Base-by-base conservation (phyloP, 2,888 invertebrate genomes). In the Rosalia funebris region DNA sequence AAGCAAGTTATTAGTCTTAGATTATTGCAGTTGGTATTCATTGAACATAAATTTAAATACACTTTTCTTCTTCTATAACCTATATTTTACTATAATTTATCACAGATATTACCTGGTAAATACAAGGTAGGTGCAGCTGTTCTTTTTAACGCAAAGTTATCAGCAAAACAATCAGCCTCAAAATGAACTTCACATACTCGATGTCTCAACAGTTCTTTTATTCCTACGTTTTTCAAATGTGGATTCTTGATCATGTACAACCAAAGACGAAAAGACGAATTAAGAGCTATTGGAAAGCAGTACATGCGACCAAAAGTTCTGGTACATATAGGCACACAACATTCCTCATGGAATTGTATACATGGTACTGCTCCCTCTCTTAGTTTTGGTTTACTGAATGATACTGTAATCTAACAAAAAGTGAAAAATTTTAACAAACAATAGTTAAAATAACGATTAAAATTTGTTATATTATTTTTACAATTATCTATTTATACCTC, bases 91-190 rank as follows among this genome's bases (percentile, higher is more conserved):
- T n/a, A n/a, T n/a, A n/a, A n/a, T n/a, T n/a, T n/a, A n/a, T n/a
- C n/a, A n/a, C n/a, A n/a, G n/a, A n/a, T n/a, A n/a, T 42, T 36
- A 54, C 54, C 57, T 48, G 62, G 57, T 37, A 62, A 11, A 50
- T 34, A 17, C 7, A 57, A 25, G 14, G 62, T 57, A 17, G 62
- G 62, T 10, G 41, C 62, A n/a, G 57, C 53, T 1, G 19, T n/a
- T n/a, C 31, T 42, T 2, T 17, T 45, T 20, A 62, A 45, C 1
- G 14, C 34, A 25, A 14, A 11, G 5, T 44, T 37, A 16, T 19
- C 14, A 2, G 48, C 54, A 39, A 62, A 55, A 19, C 53, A 57
- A 15, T 50, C 54, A 7, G 12, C 0, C 3, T 57, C 53, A 44
- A 62, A 62, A 20, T 62, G 62, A 1, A 31, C 11, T 19, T 42